phyloP scores from a whole-genome alignment of 1,140 invertebrate genomes.

The Whitmania pigra region DNA sequence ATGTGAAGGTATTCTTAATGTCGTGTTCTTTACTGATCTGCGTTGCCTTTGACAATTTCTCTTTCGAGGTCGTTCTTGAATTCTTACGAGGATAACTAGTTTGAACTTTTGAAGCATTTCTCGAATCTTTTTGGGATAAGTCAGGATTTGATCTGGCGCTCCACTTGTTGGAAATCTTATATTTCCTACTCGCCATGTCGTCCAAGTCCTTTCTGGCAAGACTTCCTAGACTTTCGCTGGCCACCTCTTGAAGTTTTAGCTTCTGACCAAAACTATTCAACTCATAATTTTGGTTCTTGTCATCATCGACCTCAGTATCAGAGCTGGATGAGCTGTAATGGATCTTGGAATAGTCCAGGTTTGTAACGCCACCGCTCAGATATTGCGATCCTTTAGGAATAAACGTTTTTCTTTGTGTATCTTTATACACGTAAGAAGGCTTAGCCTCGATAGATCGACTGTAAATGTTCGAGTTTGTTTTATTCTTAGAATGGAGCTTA shows the following conservation, averaged over 20 bases:
- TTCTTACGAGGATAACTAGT: neutral
- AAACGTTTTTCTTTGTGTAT: no score
- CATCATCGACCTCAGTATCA: neutral
- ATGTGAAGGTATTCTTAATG: neutral
- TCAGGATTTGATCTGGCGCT: constrained; percentile 6
- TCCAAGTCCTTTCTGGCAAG: constrained; percentile 12
- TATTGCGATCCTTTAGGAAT: no score
- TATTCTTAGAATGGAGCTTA: no score
- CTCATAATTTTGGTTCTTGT: neutral
- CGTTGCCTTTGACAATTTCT: no score
- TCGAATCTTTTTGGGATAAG: neutral
- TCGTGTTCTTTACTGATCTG: no score
- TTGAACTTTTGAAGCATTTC: neutral
- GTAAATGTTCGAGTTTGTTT: no score
- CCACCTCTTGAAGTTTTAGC: neutral
- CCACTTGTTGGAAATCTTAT: neutral
- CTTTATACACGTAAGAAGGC: no score
- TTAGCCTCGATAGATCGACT: no score
- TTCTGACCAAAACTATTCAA: neutral
- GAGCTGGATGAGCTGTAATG: no score
- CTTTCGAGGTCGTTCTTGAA: neutral
- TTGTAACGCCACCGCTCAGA: no score
- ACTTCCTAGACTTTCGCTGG: neutral
- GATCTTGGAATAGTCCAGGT: no score
- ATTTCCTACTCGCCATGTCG: constrained; percentile 11